Evolutionary conservation across 2,113 vertebrate genomes (phyloP).

Genomic region (Pseudopipra pipra): DNA sequence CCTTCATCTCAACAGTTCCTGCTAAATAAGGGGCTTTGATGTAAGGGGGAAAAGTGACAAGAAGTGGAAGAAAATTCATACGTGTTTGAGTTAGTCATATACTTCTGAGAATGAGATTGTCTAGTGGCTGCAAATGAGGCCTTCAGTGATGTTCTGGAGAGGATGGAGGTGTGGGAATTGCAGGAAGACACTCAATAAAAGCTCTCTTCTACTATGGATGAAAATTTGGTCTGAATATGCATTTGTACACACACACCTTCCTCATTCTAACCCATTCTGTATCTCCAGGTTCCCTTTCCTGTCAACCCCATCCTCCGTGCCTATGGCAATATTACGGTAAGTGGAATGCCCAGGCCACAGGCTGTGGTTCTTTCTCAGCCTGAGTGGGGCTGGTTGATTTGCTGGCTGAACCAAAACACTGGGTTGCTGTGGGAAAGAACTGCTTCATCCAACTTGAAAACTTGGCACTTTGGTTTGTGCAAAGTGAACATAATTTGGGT

Average conservation of each 20-base stretch:
- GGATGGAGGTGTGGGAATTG: neutral
- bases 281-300: slow-evolving; percentile 83
- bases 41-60: neutral
- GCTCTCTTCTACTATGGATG: neutral
- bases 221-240: neutral
- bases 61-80: neutral
- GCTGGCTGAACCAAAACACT: neutral
- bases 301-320: slow-evolving; percentile 88
- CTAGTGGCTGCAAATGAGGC: neutral
- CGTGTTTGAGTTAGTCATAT: neutral
- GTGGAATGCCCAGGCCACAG: slow-evolving; percentile 27
- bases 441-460: neutral
- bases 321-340: slow-evolving; percentile 88
- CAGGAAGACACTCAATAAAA: neutral
- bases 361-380: neutral
- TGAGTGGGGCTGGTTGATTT: neutral
- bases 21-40: neutral
- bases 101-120: neutral
- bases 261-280: slow-evolving; percentile 7
- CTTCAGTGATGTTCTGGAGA: neutral
- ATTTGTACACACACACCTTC: neutral
- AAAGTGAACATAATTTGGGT: neutral
- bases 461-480: neutral
- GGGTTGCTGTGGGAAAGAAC: neutral
- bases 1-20: neutral